Conservation (phyloP, 2,888 invertebrate species). For the Tenodera sinensis region DNA sequence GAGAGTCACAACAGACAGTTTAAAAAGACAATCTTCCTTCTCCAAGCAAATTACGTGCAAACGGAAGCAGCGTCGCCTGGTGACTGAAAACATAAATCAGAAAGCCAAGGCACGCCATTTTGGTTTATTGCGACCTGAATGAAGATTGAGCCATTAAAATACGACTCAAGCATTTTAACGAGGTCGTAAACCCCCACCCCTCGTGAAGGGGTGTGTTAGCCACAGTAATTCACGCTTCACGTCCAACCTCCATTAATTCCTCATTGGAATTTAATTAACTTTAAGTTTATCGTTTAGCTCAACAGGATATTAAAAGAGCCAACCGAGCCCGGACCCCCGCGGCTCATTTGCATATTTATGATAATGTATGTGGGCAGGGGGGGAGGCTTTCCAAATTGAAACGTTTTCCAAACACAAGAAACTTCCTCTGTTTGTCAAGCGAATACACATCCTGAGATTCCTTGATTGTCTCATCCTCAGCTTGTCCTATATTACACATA, state of each 20-base stretch:
- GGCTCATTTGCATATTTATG: conserved; percentile 22
- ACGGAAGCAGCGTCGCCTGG: neutral
- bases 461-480: too few species aligned
- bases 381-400: too few species aligned
- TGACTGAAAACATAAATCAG: neutral
- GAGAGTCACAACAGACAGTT: too few species aligned
- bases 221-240: conserved; percentile 26
- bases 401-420: too few species aligned
- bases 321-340: neutral
- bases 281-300: conserved; percentile 23
- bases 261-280: conserved; percentile 34
- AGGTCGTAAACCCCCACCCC: conserved; percentile 20
- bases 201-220: neutral
- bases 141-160: conserved; percentile 24
- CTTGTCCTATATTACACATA: too few species aligned
- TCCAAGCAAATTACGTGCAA: neutral
- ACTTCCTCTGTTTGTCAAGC: too few species aligned
- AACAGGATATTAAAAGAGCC: conserved; percentile 32
- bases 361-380: too few species aligned
- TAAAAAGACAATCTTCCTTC: neutral
- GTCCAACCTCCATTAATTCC: conserved; percentile 30
- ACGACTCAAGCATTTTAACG: conserved; percentile 15
- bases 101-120: conserved; percentile 3
- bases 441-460: too few species aligned
- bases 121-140: conserved; percentile 19